Percentiles rank a stretch among this genome's conserved stretches.
Conservation (phyloP, 2,888 invertebrate genomes). For the Spisula solida region DNA sequence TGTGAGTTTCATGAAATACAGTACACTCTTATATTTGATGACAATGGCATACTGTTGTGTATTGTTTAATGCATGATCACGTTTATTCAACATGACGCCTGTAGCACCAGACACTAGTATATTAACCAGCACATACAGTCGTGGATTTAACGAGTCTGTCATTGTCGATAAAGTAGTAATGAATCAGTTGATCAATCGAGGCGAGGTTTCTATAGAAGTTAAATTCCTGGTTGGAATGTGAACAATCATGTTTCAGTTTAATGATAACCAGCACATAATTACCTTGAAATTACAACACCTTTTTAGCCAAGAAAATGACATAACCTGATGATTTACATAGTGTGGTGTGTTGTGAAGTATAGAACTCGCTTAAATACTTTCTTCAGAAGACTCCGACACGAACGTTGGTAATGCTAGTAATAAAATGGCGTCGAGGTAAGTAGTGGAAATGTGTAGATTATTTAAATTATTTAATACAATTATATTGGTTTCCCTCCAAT, state of each 20-base stretch:
- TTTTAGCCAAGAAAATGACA: constrained; percentile 2
- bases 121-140: not conserved
- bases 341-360: not conserved
- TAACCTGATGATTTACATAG: not conserved
- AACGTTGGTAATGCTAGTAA: no score
- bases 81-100: not conserved
- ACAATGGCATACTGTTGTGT: no score
- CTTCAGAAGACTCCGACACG: no score
- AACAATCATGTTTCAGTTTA: constrained; percentile 11
- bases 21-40: no score
- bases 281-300: constrained; percentile 17
- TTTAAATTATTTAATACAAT: no score
- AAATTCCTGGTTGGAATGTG: constrained; percentile 3
- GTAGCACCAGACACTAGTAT: not conserved
- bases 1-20: no score
- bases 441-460: no score
- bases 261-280: not conserved
- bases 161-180: not conserved
- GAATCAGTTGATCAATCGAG: not conserved
- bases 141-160: not conserved
- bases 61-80: no score
- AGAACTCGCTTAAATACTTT: no score
- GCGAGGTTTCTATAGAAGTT: not conserved
- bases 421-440: no score
- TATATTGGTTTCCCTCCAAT: no score